Evolutionary conservation across 2,113 vertebrate genomes (phyloP).

Genomic region (Castor canadensis): DNA sequence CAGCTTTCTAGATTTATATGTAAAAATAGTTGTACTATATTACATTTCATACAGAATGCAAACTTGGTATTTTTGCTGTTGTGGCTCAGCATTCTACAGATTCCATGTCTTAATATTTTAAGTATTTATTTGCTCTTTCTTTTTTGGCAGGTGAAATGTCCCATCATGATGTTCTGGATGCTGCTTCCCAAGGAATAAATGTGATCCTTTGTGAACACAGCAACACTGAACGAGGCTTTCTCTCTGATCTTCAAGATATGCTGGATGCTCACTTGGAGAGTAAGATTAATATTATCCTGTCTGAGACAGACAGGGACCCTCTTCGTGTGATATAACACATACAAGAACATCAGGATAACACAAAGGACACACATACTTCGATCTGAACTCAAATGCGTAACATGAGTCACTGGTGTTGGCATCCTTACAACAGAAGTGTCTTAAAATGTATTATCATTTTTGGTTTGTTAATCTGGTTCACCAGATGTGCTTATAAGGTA

Average conservation of each 20-base stretch:
- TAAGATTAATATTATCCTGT: conserved; percentile 86
- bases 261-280: conserved; percentile 85
- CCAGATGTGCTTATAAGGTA: not conserved
- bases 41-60: not conserved
- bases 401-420: not conserved
- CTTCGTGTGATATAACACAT: conserved; percentile 86
- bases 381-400: not conserved
- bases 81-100: not conserved
- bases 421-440: not conserved
- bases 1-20: not conserved
- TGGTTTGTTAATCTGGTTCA: not conserved
- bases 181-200: conserved; percentile 88
- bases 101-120: not conserved
- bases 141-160: conserved; percentile 94
- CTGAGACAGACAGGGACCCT: conserved; percentile 92
- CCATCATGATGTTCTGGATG: conserved; percentile 95
- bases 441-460: not conserved
- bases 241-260: conserved; percentile 88
- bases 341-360: rapidly evolving
- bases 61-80: not conserved
- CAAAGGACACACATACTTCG: not conserved
- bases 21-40: not conserved
- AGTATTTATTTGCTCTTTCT: not conserved
- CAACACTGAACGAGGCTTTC: conserved; percentile 97
- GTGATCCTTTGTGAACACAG: conserved; percentile 97